A percentile compares a stretch with the other conserved stretches of the same genome.
phyloP scores from a whole-genome alignment of 2,888 invertebrate species.

The Sarcophaga variegata region DNA sequence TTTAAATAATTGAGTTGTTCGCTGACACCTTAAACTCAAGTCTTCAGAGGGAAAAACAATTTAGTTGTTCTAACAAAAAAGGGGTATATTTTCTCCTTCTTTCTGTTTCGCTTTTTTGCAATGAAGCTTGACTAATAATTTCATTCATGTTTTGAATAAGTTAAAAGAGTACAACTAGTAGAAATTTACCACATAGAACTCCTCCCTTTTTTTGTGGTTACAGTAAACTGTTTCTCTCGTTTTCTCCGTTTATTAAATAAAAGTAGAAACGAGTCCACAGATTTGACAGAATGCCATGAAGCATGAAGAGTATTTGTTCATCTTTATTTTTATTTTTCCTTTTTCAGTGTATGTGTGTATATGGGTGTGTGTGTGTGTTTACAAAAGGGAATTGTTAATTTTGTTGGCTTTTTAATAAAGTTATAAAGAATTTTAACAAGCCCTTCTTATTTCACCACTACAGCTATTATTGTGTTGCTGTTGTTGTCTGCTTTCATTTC shows the following conservation, averaged over 20 bases:
- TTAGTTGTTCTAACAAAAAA: neutral
- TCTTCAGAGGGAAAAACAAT: neutral
- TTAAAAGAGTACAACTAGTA: neutral
- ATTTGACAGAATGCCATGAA: too few relatives aligned
- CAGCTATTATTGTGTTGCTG: conserved; percentile 16
- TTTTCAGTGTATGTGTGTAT: neutral
- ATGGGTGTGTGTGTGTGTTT: neutral
- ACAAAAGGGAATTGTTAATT: conserved; percentile 65
- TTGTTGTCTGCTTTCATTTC: conserved; percentile 5
- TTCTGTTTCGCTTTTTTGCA: neutral
- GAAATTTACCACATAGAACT: neutral
- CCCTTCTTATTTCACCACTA: conserved; percentile 41
- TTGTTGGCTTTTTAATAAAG: conserved; percentile 62
- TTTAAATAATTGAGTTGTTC: conserved; percentile 67
- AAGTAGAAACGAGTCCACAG: too few relatives aligned
- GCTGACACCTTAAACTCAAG: conserved; percentile 55
- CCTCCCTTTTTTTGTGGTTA: conserved; percentile 10
- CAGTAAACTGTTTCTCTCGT: too few relatives aligned
- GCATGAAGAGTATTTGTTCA: neutral
- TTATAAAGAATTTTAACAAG: conserved; percentile 68
- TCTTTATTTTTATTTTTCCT: neutral
- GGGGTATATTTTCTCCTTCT: neutral
- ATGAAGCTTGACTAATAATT: neutral
- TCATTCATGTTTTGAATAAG: neutral
- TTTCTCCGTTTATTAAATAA: too few relatives aligned